Evolutionary conservation across 2,113 vertebrate genomes (phyloP).

Genomic region (Odontesthes bonariensis): DNA sequence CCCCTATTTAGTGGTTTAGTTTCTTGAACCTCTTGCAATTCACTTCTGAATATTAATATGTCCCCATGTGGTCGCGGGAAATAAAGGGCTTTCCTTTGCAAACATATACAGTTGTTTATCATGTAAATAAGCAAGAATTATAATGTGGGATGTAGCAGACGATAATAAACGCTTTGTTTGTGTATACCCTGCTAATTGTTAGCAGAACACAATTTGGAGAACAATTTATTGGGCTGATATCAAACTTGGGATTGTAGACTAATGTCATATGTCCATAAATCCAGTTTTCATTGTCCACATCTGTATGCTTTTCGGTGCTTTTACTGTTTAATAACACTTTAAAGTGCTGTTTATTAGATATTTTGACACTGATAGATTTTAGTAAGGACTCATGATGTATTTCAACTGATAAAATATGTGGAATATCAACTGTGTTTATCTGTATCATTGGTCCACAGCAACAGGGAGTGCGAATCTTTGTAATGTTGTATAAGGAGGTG

Average conservation of each 20-base stretch:
- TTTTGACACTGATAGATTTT: too few species aligned
- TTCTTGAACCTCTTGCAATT: too few species aligned
- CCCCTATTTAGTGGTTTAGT: too few species aligned
- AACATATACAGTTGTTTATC: not conserved
- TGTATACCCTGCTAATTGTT: too few species aligned
- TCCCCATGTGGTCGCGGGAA: too few species aligned
- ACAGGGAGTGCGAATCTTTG: slow-evolving; percentile 94
- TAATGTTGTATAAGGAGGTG: slow-evolving; percentile 98
- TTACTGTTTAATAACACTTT: not conserved
- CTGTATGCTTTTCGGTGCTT: not conserved
- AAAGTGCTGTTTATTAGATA: too few species aligned
- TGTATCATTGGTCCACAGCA: slow-evolving; percentile 81
- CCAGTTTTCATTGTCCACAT: too few species aligned
- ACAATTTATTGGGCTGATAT: not conserved
- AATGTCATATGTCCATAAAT: too few species aligned
- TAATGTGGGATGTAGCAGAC: not conserved
- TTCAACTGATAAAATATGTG: not conserved
- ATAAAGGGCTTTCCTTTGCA: not conserved
- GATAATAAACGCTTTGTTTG: not conserved
- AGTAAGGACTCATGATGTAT: not conserved
- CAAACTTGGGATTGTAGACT: not conserved
- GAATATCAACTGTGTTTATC: not conserved
- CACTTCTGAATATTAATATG: too few species aligned
- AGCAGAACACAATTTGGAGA: too few species aligned
- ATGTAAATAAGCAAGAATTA: not conserved